phyloP scores from a whole-genome alignment of 2,888 invertebrate species.

The Drosophila algonquin region DNA sequence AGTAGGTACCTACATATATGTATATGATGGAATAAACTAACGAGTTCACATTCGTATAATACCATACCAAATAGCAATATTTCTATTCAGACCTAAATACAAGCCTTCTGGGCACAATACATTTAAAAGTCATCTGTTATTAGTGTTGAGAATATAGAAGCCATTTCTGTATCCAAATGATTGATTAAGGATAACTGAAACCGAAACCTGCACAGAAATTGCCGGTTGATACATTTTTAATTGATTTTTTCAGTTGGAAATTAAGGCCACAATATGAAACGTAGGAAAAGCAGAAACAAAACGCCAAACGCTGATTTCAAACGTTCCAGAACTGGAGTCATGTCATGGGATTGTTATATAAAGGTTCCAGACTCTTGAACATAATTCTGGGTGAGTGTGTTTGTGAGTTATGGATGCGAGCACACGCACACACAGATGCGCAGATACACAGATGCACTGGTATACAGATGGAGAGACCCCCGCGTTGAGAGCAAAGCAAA shows the following conservation, averaged over 20 bases:
- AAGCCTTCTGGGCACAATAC: no score
- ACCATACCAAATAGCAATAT: no score
- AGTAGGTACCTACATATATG: no score
- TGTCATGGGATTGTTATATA: conserved; percentile 84
- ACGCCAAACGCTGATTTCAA: conserved; percentile 54
- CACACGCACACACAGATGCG: conserved; percentile 2
- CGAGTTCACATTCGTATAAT: no score
- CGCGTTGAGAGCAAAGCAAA: conserved; percentile 57
- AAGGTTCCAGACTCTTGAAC: conserved; percentile 84
- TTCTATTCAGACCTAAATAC: no score
- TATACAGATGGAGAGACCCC: conserved; percentile 12
- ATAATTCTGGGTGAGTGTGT: conserved; percentile 82
- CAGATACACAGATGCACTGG: conserved; percentile 3
- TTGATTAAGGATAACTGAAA: neutral
- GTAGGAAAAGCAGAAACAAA: conserved; percentile 81
- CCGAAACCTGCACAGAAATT: neutral
- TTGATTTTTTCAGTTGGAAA: conserved; percentile 72
- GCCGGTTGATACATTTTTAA: conserved; percentile 17
- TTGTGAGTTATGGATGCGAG: neutral
- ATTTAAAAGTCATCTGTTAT: no score
- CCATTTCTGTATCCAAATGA: neutral
- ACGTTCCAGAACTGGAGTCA: conserved; percentile 81
- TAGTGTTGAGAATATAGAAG: no score
- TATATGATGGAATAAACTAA: no score
- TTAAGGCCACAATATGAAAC: conserved; percentile 82